These are phyloP conservation scores for Drosophila nasuta DNA, from an alignment of 1,140 invertebrate species.

Conservation along the genomic window DNA sequence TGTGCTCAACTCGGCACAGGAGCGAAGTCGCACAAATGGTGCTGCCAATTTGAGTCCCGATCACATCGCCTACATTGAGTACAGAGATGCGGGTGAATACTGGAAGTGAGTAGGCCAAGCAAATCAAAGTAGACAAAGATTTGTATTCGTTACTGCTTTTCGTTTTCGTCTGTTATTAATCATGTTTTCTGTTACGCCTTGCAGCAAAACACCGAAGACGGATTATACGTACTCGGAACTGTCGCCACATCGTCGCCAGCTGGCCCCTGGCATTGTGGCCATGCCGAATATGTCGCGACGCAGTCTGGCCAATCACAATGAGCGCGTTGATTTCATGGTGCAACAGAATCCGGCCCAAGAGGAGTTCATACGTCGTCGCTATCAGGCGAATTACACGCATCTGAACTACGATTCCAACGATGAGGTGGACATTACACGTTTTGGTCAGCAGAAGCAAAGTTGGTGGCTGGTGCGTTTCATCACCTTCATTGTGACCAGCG, in stretches of 20 bases:
- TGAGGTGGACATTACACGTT: constrained; percentile 67
- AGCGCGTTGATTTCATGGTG: constrained; percentile 78
- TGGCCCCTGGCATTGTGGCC: constrained; percentile 90
- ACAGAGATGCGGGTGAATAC: constrained; percentile 88
- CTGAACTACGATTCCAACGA: constrained; percentile 78
- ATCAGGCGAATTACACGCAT: constrained; percentile 57
- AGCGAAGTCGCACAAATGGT: constrained; percentile 73
- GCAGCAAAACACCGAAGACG: constrained; percentile 91
- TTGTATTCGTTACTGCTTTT: neutral
- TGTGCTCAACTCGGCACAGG: constrained; percentile 67
- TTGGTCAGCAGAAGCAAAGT: constrained; percentile 37
- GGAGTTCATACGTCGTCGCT: constrained; percentile 76
- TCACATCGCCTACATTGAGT: constrained; percentile 87
- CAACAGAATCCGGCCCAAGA: constrained; percentile 73
- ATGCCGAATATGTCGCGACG: constrained; percentile 93
- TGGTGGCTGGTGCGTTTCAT: constrained; percentile 72
- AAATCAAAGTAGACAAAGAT: neutral
- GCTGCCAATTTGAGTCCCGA: constrained; percentile 66
- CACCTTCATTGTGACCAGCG: constrained; percentile 57
- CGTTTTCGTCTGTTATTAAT: neutral
- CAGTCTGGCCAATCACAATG: constrained; percentile 85
- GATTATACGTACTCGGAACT: constrained; percentile 92
- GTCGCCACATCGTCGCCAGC: constrained; percentile 91
- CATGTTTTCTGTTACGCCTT: neutral
- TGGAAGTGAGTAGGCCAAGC: constrained; percentile 87